Conservation (phyloP, 1,140 invertebrate species). For the Oryzaephilus surinamensis region DNA sequence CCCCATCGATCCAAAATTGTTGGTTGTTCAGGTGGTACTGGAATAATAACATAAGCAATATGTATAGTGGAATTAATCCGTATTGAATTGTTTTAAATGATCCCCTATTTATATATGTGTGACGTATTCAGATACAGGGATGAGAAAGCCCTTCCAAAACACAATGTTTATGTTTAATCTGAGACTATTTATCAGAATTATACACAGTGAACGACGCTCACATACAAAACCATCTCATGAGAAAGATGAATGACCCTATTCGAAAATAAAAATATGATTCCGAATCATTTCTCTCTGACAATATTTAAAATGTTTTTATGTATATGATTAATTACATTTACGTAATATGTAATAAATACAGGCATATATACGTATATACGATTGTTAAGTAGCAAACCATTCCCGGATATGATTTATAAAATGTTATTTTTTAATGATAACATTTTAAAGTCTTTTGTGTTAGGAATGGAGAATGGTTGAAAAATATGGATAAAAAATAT, state of each 20-base stretch:
- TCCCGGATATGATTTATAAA: too few species aligned
- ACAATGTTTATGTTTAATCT: slow-evolving; percentile 19
- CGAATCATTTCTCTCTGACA: slow-evolving; percentile 21
- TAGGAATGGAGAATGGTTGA: too few species aligned
- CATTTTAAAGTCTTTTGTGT: too few species aligned
- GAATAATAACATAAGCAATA: slow-evolving; percentile 17
- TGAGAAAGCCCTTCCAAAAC: slow-evolving; percentile 8
- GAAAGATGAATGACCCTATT: slow-evolving; percentile 18
- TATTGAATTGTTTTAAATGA: slow-evolving; percentile 12
- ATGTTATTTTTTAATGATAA: too few species aligned
- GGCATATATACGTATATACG: slow-evolving; percentile 9
- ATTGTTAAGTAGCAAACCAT: too few species aligned
- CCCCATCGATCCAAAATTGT: slow-evolving; percentile 71
- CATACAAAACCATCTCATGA: slow-evolving; percentile 6
- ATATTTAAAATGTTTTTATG: slow-evolving; percentile 15
- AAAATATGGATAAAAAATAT: too few species aligned
- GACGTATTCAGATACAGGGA: slow-evolving; percentile 5
- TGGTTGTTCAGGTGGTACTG: slow-evolving; percentile 78
- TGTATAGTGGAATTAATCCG: slow-evolving; percentile 5
- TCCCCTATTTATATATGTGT: slow-evolving; percentile 10
- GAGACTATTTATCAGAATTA: slow-evolving; percentile 22
- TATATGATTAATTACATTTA: slow-evolving; percentile 18
- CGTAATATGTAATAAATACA: slow-evolving; percentile 19
- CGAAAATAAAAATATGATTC: slow-evolving; percentile 26
- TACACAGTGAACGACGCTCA: slow-evolving; percentile 7